Evolutionary conservation across 2,113 vertebrate genomes (phyloP).

Genomic region (Mesocricetus auratus): DNA sequence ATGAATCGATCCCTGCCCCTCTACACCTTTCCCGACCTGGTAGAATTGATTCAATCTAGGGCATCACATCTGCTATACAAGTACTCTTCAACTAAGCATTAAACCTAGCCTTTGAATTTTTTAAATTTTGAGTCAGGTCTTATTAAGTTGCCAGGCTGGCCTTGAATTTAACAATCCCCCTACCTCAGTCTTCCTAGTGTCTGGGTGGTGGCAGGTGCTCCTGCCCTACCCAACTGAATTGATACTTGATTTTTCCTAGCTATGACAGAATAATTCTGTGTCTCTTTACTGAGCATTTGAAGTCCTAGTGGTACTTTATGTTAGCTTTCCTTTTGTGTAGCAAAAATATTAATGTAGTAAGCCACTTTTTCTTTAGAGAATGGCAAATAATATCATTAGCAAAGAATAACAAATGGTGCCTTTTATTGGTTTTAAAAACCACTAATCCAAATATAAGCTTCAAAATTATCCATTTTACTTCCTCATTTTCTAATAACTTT

Average conservation of each 20-base stretch:
- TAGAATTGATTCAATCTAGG: neutral
- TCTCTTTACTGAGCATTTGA: conserved; percentile 33
- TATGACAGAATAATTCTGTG: neutral
- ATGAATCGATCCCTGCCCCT: conserved; percentile 12
- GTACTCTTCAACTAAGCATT: neutral
- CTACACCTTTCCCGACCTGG: neutral
- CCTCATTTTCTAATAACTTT: conserved; percentile 3
- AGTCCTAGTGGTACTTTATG: neutral
- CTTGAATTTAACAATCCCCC: neutral
- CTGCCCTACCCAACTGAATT: neutral
- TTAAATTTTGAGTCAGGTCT: neutral
- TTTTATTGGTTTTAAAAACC: conserved; percentile 11
- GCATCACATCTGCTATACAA: neutral
- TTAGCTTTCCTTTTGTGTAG: conserved; percentile 16
- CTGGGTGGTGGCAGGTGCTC: neutral
- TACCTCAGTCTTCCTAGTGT: neutral
- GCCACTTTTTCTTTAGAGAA: neutral
- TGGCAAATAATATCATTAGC: conserved; percentile 3
- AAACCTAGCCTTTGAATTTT: neutral
- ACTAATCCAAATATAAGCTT: conserved; percentile 24
- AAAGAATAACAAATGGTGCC: conserved; percentile 36
- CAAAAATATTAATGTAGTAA: conserved; percentile 26
- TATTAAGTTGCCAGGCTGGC: neutral
- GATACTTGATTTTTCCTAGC: conserved; percentile 22
- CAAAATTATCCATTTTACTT: conserved; percentile 55